Evolutionary conservation across 2,888 invertebrate species (phyloP), one percentile per base, ranked within the genome.

Genomic region (Lomographa bimaculata): DNA sequence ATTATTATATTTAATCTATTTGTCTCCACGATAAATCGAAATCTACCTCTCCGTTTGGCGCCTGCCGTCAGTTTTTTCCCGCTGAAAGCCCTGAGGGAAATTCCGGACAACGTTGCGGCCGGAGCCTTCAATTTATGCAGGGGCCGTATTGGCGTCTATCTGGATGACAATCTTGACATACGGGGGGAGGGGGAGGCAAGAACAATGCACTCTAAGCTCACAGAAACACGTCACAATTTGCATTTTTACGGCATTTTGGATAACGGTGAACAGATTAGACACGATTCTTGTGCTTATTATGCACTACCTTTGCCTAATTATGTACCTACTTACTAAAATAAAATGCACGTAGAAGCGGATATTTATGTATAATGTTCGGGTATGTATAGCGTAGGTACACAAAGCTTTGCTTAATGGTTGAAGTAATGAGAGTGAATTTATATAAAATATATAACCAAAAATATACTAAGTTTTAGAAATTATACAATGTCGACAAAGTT

Each of bases 41-140:
- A 17, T 37, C 42, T 37, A 37, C 42, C 27, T 4, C 7, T 19
- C 26, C 30, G 36, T 37, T 25, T 41, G 8, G 29, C 34, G 41
- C 23, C 25, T 26, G 35, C 18, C 21, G 35, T 42, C 32, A 27
- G 42, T 43, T 81, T 71, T 80, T 82, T 71, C 60, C 58, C 66
- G 69, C 64, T 71, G 67, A 76, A 76, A 83, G 66, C 64, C 83
- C 85, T 77, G 59, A 76, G 84, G 84, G 84, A 84, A 85, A 84
- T 82, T 76, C 65, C 72, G 69, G 61, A 61, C 74, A 65, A 62
- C 72, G 67, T 67, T 72, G 77, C 68, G 69, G 68, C 60, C 71
- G 69, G 78, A 82, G 78, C 76, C 77, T 75, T 79, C 81, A 80
- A 84, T 85, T 85, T 85, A 83, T 84, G 78, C 82, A 75, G 61